phyloP scores from a whole-genome alignment of 2,113 vertebrate genomes.

The Vidua chalybeata region DNA sequence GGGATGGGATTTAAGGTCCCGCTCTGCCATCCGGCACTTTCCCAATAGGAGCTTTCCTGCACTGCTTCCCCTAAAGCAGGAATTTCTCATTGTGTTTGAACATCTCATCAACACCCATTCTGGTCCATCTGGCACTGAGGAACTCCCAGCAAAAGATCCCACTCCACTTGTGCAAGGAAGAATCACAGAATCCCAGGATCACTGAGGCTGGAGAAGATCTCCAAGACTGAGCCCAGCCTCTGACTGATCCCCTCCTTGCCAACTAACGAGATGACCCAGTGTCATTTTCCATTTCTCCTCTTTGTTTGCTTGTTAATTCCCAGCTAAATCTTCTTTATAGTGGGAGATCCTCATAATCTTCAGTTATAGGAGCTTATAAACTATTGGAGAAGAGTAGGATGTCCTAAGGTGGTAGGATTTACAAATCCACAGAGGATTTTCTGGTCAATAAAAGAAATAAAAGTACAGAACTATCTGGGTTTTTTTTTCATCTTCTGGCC shows the following conservation, averaged over 20 bases:
- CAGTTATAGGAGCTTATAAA: background rate
- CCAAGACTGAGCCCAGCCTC: background rate
- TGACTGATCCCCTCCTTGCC: background rate
- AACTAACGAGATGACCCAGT: accelerated
- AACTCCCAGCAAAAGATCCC: background rate
- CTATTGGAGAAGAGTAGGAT: background rate
- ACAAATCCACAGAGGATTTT: background rate
- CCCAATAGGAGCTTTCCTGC: background rate
- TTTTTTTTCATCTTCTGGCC: accelerated
- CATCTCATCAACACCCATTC: accelerated
- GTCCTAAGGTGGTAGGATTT: background rate
- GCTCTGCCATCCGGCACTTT: background rate
- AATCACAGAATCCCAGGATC: background rate
- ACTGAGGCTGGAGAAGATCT: background rate
- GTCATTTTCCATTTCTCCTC: background rate
- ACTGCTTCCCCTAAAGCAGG: accelerated
- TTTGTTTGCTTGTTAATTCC: background rate
- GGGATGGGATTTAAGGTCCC: background rate
- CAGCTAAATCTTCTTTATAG: background rate
- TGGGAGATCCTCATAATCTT: background rate
- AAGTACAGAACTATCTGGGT: accelerated
- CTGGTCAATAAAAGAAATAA: background rate
- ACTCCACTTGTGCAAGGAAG: background rate
- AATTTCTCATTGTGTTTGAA: background rate
- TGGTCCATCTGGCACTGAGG: background rate